phyloP scores from a whole-genome alignment of 1,140 invertebrate genomes.

The Cryptotermes secundus region DNA sequence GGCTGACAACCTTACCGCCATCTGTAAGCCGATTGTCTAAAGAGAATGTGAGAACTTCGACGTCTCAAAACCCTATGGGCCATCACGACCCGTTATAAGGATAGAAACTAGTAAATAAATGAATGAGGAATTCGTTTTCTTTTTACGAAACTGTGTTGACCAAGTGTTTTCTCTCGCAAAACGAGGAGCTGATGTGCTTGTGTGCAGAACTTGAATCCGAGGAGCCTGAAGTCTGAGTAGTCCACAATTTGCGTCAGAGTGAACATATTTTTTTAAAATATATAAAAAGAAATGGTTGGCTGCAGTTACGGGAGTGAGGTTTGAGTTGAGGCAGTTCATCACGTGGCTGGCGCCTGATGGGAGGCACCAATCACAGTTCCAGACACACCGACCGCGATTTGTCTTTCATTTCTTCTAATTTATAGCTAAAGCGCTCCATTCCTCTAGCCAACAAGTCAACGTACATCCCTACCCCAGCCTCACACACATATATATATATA shows the following conservation, averaged over 20 bases:
- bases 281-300: constrained; percentile 3
- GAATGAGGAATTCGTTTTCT: no score
- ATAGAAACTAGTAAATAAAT: no score
- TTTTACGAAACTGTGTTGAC: no score
- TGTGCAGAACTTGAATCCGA: no score
- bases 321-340: not conserved
- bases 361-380: constrained; percentile 30
- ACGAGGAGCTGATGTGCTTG: no score
- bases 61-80: no score
- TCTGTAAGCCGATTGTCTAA: no score
- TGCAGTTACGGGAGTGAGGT: not conserved
- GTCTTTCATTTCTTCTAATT: constrained; percentile 33
- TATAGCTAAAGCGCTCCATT: constrained; percentile 23
- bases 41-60: no score
- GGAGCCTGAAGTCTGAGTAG: not conserved
- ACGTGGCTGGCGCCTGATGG: constrained; percentile 22
- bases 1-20: no score
- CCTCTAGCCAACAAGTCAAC: constrained; percentile 14
- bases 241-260: not conserved
- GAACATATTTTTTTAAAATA: constrained; percentile 4
- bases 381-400: constrained; percentile 24
- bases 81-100: no score
- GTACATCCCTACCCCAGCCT: not conserved
- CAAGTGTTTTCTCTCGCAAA: no score
- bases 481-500: not conserved